Evolutionary conservation across 2,113 vertebrate genomes (phyloP).

Genomic region (Hylia prasina): DNA sequence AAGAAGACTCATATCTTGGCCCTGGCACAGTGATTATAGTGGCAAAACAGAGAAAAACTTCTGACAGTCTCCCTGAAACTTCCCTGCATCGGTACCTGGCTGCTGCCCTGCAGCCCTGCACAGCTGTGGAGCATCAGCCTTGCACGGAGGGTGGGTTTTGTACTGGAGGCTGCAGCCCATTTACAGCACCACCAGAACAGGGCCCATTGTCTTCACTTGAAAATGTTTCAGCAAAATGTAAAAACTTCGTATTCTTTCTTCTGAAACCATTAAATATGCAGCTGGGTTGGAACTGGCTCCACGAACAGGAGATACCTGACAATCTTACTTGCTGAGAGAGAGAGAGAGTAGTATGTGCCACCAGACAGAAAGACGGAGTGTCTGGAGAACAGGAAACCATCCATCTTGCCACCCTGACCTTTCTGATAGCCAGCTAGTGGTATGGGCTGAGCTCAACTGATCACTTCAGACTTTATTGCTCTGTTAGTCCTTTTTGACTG

Average conservation of each 20-base stretch:
- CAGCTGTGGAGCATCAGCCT: background rate
- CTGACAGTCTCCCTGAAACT: background rate
- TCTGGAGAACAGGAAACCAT: conserved; percentile 8
- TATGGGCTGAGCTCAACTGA: background rate
- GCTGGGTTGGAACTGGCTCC: background rate
- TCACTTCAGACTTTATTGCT: conserved; percentile 43
- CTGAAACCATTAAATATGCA: background rate
- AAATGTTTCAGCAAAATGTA: background rate
- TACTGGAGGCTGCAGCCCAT: background rate
- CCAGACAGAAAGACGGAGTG: background rate
- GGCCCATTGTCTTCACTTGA: background rate
- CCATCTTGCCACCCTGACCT: conserved; percentile 28
- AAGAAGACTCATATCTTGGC: background rate
- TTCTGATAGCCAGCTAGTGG: conserved; percentile 1
- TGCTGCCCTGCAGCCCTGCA: background rate
- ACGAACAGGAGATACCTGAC: background rate
- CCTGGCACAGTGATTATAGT: background rate
- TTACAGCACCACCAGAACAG: background rate
- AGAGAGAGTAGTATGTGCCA: background rate
- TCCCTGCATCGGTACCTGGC: background rate
- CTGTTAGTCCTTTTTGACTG: conserved; percentile 39
- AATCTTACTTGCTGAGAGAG: background rate
- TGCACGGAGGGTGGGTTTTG: background rate
- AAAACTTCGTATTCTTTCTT: background rate
- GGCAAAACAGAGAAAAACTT: background rate